Conservation (phyloP, 1,140 invertebrate genomes). For the Meloidogyne hapla region DNA sequence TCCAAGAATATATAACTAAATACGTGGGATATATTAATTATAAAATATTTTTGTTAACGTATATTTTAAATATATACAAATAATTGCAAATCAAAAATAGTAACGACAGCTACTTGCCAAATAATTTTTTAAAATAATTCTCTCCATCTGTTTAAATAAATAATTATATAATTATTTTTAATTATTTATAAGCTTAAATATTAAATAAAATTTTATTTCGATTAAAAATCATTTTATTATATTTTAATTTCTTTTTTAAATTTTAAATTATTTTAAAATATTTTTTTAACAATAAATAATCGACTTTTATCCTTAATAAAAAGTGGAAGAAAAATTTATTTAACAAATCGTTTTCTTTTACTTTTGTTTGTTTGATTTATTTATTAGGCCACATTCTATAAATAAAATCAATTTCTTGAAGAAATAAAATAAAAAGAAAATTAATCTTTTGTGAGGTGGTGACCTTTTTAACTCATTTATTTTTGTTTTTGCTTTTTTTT, state of each 20-base stretch:
- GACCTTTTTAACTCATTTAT: too few species aligned
- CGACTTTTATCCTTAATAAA: neutral
- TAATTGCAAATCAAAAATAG: conserved; percentile 1
- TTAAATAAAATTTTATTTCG: neutral
- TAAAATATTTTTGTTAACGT: too few species aligned
- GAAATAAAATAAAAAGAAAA: neutral
- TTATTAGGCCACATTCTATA: neutral
- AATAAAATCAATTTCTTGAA: neutral
- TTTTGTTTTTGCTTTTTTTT: too few species aligned
- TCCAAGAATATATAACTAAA: too few species aligned
- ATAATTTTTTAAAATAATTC: neutral
- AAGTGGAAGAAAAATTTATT: neutral
- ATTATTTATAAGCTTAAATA: neutral
- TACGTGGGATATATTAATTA: too few species aligned
- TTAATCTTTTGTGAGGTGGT: too few species aligned
- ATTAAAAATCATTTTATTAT: neutral
- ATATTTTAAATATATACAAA: too few species aligned
- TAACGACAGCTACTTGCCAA: neutral
- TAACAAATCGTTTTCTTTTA: too few species aligned
- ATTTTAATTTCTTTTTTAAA: neutral
- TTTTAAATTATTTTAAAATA: neutral
- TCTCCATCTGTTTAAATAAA: neutral
- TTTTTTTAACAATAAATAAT: neutral
- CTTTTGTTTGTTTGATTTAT: neutral
- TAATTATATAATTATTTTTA: neutral